A percentile compares a stretch with the other conserved stretches of the same genome.
These are phyloP conservation scores for Lasioglossum albipes DNA, from an alignment of 1,140 invertebrate species.

Conservation along the genomic window DNA sequence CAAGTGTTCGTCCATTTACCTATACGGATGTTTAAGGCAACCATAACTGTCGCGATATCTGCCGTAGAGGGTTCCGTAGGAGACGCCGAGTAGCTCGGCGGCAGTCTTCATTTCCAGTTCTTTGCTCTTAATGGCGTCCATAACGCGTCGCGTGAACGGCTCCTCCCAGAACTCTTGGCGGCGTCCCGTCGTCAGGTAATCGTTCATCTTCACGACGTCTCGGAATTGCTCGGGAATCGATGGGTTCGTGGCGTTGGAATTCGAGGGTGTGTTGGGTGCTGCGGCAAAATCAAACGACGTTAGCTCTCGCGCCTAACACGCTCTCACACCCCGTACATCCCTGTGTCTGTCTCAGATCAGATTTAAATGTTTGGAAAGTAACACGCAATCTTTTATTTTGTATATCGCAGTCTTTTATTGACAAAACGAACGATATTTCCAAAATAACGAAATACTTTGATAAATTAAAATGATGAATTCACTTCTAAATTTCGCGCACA, in stretches of 20 bases:
- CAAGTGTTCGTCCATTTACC: conserved; percentile 77
- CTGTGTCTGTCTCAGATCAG: too few relatives aligned
- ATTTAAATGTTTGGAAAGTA: too few relatives aligned
- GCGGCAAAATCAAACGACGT: conserved; percentile 28
- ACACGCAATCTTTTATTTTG: too few relatives aligned
- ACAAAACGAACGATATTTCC: too few relatives aligned
- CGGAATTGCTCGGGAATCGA: conserved; percentile 82
- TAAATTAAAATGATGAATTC: too few relatives aligned
- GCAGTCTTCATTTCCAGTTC: conserved; percentile 96
- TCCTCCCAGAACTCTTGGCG: conserved; percentile 96
- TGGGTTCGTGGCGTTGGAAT: conserved; percentile 74
- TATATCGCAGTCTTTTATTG: too few relatives aligned
- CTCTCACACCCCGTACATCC: too few relatives aligned
- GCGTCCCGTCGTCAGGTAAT: conserved; percentile 91
- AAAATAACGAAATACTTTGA: too few relatives aligned
- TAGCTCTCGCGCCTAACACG: not conserved
- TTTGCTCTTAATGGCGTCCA: conserved; percentile 94
- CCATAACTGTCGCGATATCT: conserved; percentile 93
- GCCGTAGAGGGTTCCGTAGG: conserved; percentile 93
- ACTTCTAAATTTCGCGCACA: too few relatives aligned
- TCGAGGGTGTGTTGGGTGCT: conserved; percentile 71
- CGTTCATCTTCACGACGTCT: conserved; percentile 93
- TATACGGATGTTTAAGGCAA: conserved; percentile 90
- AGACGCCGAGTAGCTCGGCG: conserved; percentile 92
- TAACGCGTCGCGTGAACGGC: conserved; percentile 88